Base-by-base conservation (phyloP, 2,888 invertebrate species). In the Crioceris asparagi region DNA sequence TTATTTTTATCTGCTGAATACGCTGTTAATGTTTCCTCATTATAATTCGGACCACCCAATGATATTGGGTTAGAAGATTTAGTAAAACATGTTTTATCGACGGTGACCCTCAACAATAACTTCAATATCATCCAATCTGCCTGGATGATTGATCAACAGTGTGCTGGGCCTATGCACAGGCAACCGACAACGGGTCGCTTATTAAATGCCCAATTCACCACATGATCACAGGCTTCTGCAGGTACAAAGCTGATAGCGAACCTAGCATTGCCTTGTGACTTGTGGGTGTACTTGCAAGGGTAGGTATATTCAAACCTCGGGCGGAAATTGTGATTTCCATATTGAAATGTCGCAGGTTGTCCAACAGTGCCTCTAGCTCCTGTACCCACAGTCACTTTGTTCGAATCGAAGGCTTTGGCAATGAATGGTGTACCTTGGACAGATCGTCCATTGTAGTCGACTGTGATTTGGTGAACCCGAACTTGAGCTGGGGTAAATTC, bases 241-340 rank as follows among this genome's bases (percentile, higher is more conserved):
- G 97, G 96, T 45, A 92, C 83, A 65, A 97, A 98, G 53, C 93
- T 92, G 40, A 97, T 97, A 45, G 91, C 84, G 67, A 97, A 98
- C 57, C 87, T 76, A 29, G 78, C 83, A 61, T 82, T 82, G 56
- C 91, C 92, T 65, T 91, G n/a, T n/a, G n/a, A n/a, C 92, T 65
- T 91, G 83, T 6, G 91, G 88, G 39, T 60, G 88, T 30, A 93
- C 92, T 74, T 93, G 92, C 36, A n/a, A n/a, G n/a, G 35, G 92
- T 93, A 32, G 93, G 92, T 55, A 94, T 91, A 60, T 94, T 90
- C 45, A 88, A 75, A 36, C 93, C 90, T 60, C 87, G 76, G 29
- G 92, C 88, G 44, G 90, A 88, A 51, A 98, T 93, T 32, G 93
- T 92, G 49, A 97, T 96, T 68, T 97, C 96, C 48, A 97, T 69